Conservation (phyloP, 2,888 invertebrate genomes). For the Leucania comma region DNA sequence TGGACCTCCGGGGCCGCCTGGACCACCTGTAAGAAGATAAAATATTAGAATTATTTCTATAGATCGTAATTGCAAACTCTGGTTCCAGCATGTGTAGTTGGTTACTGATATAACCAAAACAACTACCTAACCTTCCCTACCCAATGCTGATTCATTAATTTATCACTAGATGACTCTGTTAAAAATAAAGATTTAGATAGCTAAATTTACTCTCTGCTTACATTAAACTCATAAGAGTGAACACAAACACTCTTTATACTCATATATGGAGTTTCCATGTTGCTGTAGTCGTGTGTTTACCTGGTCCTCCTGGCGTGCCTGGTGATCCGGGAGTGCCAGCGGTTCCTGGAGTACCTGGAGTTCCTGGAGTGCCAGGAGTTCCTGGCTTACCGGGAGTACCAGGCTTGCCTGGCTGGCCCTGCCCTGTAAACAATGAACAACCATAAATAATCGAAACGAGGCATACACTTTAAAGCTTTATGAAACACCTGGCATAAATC, state of each 20-base stretch:
- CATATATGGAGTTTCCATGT: not conserved
- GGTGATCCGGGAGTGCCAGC: slow-evolving; percentile 75
- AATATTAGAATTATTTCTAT: not conserved
- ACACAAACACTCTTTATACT: not conserved
- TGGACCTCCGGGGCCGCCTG: slow-evolving; percentile 80
- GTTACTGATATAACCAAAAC: too few relatives aligned
- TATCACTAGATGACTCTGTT: too few relatives aligned
- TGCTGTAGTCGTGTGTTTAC: slow-evolving; percentile 28
- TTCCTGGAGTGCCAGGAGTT: slow-evolving; percentile 66
- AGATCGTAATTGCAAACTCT: not conserved
- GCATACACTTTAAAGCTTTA: not conserved
- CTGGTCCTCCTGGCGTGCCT: slow-evolving; percentile 70
- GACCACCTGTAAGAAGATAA: slow-evolving; percentile 51
- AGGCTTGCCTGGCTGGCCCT: slow-evolving; percentile 68
- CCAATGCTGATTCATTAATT: too few relatives aligned
- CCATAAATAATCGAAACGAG: not conserved
- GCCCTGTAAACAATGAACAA: slow-evolving; percentile 45
- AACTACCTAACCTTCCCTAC: too few relatives aligned
- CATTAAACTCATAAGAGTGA: not conserved
- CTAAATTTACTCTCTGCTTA: not conserved
- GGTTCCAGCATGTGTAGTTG: too few relatives aligned
- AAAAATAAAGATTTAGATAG: not conserved
- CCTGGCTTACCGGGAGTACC: slow-evolving; percentile 56
- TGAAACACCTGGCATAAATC: not conserved
- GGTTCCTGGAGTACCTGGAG: slow-evolving; percentile 70